Conservation (phyloP, 53 echinoderm and acorn worm species). For the Arbacia lixula region DNA sequence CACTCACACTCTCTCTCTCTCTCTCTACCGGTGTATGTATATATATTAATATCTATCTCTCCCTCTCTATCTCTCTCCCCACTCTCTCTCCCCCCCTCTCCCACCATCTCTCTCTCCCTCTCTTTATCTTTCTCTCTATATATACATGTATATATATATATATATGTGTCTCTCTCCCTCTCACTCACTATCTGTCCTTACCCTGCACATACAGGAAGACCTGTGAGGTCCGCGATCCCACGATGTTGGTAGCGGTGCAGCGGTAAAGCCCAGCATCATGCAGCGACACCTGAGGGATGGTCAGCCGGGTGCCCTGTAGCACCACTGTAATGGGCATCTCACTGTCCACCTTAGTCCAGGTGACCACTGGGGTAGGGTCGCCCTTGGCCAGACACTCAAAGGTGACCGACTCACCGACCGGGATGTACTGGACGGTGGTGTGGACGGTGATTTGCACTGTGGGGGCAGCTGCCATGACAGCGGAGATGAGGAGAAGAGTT, state of each 20-base stretch:
- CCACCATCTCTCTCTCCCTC: too few species aligned
- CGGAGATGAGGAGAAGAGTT: too few species aligned
- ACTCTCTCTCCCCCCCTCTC: too few species aligned
- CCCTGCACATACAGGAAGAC: conserved; percentile 97
- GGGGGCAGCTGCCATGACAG: conserved; percentile 77
- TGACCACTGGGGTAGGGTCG: conserved; percentile 85
- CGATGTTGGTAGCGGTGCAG: conserved; percentile 93
- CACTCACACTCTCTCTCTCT: too few species aligned
- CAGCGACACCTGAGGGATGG: conserved; percentile 78
- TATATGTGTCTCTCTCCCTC: too few species aligned
- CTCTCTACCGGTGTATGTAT: too few species aligned
- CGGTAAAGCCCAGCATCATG: conserved; percentile 86
- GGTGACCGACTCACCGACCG: conserved; percentile 83
- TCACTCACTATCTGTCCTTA: too few species aligned
- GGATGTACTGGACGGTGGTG: conserved; percentile 86
- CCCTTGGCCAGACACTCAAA: conserved; percentile 87
- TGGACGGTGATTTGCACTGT: conserved; percentile 86
- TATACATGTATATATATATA: too few species aligned
- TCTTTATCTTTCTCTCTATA: too few species aligned
- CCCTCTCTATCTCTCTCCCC: too few species aligned
- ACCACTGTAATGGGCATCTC: conserved; percentile 82
- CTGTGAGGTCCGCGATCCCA: conserved; percentile 80
- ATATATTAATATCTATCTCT: too few species aligned
- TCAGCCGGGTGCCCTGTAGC: conserved; percentile 71
- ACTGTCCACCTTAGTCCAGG: conserved; percentile 80